Percentiles rank a stretch among this genome's conserved stretches.
Evolutionary conservation across 2,797 vertebrate genomes (phyloP).

Genomic region (Siniperca undulata): DNA sequence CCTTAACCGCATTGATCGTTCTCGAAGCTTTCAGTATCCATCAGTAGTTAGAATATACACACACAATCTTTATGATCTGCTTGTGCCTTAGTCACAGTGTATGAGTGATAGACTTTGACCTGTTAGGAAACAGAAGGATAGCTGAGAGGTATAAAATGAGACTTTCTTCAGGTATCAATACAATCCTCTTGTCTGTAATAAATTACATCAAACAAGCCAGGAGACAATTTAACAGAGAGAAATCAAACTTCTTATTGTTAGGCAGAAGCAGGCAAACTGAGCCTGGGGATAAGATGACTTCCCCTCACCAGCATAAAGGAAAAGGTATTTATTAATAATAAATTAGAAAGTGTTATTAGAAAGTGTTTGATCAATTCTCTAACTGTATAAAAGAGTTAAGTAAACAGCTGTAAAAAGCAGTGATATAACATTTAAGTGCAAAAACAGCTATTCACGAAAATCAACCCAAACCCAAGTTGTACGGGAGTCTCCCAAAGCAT

Average conservation of each 20-base stretch:
- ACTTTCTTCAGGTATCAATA: not conserved
- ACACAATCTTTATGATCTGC: constrained; percentile 47
- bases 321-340: not conserved
- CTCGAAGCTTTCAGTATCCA: not conserved
- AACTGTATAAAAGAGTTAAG: not conserved
- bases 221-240: not conserved
- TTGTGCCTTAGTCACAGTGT: constrained; percentile 43
- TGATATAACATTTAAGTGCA: not conserved
- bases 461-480: not conserved
- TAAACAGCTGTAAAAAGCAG: not conserved
- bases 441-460: not conserved
- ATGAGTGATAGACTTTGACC: constrained; percentile 77
- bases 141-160: not conserved
- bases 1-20: not conserved
- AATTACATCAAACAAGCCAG: not conserved
- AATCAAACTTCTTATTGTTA: not conserved
- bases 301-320: not conserved
- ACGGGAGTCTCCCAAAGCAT: not conserved
- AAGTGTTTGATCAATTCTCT: not conserved
- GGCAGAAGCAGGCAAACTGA: not conserved
- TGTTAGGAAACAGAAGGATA: constrained; percentile 12
- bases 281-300: not conserved
- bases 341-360: too few species aligned
- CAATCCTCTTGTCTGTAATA: not conserved
- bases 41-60: constrained; percentile 13